phyloP scores from a whole-genome alignment of 1,140 invertebrate genomes.

The Drepana arcuata region DNA sequence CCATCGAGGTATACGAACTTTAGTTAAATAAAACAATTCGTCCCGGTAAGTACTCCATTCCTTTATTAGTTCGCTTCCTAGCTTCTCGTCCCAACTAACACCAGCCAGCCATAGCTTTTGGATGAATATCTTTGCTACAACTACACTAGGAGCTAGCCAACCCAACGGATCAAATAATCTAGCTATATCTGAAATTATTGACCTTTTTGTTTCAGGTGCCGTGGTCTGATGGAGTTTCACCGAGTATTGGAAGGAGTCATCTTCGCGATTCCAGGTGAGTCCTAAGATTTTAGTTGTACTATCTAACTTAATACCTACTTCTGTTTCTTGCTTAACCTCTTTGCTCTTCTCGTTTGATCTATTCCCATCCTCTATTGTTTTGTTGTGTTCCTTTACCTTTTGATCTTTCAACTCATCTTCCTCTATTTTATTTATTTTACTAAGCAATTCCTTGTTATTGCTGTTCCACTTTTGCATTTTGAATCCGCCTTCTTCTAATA shows the following conservation, averaged over 20 bases:
- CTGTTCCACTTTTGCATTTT: background rate
- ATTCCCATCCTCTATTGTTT: no score
- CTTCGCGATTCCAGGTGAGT: background rate
- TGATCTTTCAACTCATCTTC: no score
- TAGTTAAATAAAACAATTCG: background rate
- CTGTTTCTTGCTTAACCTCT: no score
- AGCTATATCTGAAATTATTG: slow-evolving; percentile 18
- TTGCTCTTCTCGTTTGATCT: no score
- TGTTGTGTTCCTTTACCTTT: no score
- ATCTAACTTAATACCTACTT: background rate
- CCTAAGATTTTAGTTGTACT: background rate
- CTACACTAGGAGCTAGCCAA: slow-evolving; percentile 33
- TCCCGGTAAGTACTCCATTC: background rate
- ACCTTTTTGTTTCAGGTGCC: slow-evolving; percentile 16
- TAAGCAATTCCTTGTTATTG: background rate
- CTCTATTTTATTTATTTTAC: no score
- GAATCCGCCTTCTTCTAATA: background rate
- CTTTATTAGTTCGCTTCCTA: slow-evolving; percentile 8
- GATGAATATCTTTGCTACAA: slow-evolving; percentile 41
- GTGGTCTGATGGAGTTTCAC: background rate
- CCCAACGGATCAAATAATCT: slow-evolving; percentile 41
- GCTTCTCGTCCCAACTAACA: slow-evolving; percentile 40
- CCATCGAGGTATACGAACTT: slow-evolving; percentile 2
- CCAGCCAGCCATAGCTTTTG: slow-evolving; percentile 37
- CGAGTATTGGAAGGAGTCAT: background rate